These are phyloP conservation scores for Plebejus argus DNA, from an alignment of 2,888 invertebrate genomes.

Conservation along the genomic window DNA sequence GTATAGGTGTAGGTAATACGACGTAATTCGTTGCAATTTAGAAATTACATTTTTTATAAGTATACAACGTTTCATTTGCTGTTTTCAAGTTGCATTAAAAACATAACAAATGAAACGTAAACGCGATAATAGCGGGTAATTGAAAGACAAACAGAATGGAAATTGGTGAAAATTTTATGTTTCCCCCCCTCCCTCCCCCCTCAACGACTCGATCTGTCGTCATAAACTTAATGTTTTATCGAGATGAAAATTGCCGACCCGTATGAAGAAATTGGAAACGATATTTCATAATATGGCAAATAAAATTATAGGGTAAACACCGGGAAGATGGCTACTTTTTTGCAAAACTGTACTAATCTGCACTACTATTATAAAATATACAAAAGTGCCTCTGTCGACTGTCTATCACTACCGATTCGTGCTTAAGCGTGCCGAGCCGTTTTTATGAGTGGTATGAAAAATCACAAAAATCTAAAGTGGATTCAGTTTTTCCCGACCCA, in stretches of 20 bases:
- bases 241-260: constrained; percentile 34
- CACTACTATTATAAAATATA: too few relatives aligned
- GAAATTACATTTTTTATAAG: not conserved
- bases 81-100: not conserved
- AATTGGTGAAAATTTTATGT: constrained; percentile 6
- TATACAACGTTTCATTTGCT: not conserved
- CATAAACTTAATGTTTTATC: constrained; percentile 29
- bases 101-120: not conserved
- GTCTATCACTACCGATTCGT: too few relatives aligned
- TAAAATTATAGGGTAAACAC: constrained; percentile 35
- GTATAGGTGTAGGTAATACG: too few relatives aligned
- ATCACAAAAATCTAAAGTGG: too few relatives aligned
- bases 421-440: too few relatives aligned
- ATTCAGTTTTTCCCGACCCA: too few relatives aligned
- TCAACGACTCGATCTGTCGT: not conserved
- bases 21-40: not conserved
- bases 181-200: not conserved
- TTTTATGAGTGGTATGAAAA: too few relatives aligned
- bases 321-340: not conserved
- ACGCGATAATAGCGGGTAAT: constrained; percentile 9
- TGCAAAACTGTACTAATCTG: too few relatives aligned
- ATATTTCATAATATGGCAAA: constrained; percentile 38
- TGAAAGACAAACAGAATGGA: not conserved
- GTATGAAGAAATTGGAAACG: constrained; percentile 40
- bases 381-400: too few relatives aligned